Conservation (phyloP, 1,140 invertebrate genomes). For the Drosophila punjabiensis region DNA sequence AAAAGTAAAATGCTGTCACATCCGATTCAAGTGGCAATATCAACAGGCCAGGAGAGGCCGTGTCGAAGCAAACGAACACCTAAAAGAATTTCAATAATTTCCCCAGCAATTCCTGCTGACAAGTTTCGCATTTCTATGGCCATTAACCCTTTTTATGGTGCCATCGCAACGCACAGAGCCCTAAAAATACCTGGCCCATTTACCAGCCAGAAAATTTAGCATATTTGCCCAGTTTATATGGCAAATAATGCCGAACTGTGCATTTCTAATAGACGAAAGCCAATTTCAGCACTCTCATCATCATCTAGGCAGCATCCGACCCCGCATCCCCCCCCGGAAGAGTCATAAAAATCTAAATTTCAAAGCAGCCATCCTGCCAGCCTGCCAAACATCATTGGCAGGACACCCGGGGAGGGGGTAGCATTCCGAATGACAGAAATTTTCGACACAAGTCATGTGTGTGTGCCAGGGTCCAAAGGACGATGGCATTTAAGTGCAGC, state of each 20-base stretch:
- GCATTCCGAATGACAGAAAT: conserved; percentile 77
- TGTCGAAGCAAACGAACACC: conserved; percentile 42
- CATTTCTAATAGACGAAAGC: conserved; percentile 78
- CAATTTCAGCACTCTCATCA: conserved; percentile 69
- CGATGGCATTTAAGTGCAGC: conserved; percentile 69
- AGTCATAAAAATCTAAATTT: conserved; percentile 82
- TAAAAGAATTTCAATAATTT: conserved; percentile 81
- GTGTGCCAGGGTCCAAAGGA: conserved; percentile 38
- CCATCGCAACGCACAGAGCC: neutral
- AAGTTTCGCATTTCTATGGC: conserved; percentile 78
- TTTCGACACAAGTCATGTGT: conserved; percentile 78
- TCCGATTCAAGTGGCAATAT: conserved; percentile 77
- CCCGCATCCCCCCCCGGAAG: conserved; percentile 10
- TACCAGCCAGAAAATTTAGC: conserved; percentile 54
- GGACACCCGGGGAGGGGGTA: neutral
- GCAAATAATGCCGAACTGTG: conserved; percentile 78
- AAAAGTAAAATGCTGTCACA: conserved; percentile 79
- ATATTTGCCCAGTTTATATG: conserved; percentile 77
- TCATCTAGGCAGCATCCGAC: conserved; percentile 21
- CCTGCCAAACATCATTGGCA: conserved; percentile 47
- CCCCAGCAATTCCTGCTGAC: conserved; percentile 67
- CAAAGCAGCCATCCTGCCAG: conserved; percentile 61
- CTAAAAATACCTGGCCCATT: conserved; percentile 46
- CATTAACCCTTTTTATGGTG: conserved; percentile 74
- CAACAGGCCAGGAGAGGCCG: conserved; percentile 38